These are phyloP conservation scores for Oncorhynchus clarkii DNA, from an alignment of 2,113 vertebrate species.

Conservation along the genomic window DNA sequence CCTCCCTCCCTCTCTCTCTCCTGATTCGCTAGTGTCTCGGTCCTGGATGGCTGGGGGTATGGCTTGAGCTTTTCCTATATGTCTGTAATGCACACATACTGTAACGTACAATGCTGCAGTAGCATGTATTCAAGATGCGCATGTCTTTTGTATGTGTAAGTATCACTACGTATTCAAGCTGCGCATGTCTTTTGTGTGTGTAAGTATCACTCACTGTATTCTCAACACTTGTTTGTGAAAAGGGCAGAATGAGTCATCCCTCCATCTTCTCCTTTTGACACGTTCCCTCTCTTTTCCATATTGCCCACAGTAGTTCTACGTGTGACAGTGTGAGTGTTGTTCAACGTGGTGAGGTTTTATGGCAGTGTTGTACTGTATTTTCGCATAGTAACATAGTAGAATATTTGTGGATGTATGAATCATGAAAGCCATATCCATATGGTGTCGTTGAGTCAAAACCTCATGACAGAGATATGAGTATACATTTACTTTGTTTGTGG, in stretches of 20 bases:
- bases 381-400: neutral
- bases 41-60: constrained; percentile 99
- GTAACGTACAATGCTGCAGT: constrained; percentile 27
- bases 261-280: neutral
- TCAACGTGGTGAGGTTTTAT: constrained; percentile 5
- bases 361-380: constrained; percentile 3
- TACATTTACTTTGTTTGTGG: neutral
- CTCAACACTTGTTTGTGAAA: constrained; percentile 29
- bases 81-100: constrained; percentile 23
- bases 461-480: neutral
- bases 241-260: neutral
- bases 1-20: constrained; percentile 75
- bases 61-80: constrained; percentile 85
- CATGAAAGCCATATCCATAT: neutral
- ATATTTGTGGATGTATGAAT: no score
- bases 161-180: constrained; percentile 51
- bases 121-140: constrained; percentile 18
- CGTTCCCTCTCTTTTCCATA: neutral
- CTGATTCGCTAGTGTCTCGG: constrained; percentile 90
- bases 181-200: constrained; percentile 56
- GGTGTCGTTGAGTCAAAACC: neutral
- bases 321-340: constrained; percentile 11
- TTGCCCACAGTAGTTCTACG: constrained; percentile 17
- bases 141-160: constrained; percentile 56
- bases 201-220: constrained; percentile 50